Conservation (phyloP, 2,888 invertebrate species). For the Chrysolina haemoptera region DNA sequence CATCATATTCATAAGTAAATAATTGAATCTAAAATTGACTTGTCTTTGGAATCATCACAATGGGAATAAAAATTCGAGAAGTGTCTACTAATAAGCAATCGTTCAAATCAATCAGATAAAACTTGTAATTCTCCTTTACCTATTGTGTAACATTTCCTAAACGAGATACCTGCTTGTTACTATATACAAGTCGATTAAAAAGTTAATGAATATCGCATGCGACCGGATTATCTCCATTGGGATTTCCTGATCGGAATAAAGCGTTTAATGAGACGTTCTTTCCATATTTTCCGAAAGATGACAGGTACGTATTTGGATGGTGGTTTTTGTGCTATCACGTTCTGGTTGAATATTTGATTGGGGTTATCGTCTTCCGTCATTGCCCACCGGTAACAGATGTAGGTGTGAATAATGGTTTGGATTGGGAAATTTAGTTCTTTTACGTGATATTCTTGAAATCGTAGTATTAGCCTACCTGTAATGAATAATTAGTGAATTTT, state of each 20-base stretch:
- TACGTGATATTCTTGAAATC: not conserved
- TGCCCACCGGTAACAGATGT: slow-evolving; percentile 12
- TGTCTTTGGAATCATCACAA: slow-evolving; percentile 18
- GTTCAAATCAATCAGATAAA: slow-evolving; percentile 10
- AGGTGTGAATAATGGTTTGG: not conserved
- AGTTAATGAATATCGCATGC: slow-evolving; percentile 7
- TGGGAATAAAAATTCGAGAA: not conserved
- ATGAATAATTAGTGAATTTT: no score
- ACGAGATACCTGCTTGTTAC: slow-evolving; percentile 8
- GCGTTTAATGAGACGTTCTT: not conserved
- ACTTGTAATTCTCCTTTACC: slow-evolving; percentile 3
- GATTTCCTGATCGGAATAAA: slow-evolving; percentile 17
- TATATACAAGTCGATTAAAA: slow-evolving; percentile 5
- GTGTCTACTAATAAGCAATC: not conserved
- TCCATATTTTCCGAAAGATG: slow-evolving; percentile 22
- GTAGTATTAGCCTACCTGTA: no score
- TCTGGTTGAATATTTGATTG: slow-evolving; percentile 6
- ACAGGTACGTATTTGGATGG: slow-evolving; percentile 13
- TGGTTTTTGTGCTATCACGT: slow-evolving; percentile 10
- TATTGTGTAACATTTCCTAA: slow-evolving; percentile 21
- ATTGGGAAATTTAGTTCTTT: not conserved
- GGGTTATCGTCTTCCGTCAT: not conserved
- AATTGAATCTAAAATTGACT: slow-evolving; percentile 4
- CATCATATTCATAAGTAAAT: not conserved
- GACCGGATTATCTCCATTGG: slow-evolving; percentile 7